Base-by-base conservation (phyloP, 2,113 vertebrate species). In the Platichthys flesus region DNA sequence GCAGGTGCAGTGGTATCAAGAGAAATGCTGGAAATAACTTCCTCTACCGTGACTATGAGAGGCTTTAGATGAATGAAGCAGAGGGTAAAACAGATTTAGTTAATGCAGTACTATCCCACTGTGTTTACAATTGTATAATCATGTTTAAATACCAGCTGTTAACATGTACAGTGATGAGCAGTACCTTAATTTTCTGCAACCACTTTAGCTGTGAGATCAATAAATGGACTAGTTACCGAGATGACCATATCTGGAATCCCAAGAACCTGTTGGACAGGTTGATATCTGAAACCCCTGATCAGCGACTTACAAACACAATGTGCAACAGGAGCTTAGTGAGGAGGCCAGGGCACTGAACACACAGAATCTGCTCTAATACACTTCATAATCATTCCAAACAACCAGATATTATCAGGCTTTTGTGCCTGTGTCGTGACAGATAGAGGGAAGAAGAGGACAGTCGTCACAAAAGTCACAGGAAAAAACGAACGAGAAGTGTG, bases 21-120 rank as follows among this genome's bases (percentile, higher is more conserved):
- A 61, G 71, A 66, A 68, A 70, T 56, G n/a, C 23, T 47, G 35
- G 16, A 84, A 62, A 71, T 62, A 51, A 58, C 40, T 62, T 55
- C 12, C 2, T 26, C 7, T n/a, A 3, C 10, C 10, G 5, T 45
- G 65, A 65, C 9, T 31, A n/a, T 21, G 3, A n/a, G 47, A 37
- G 28, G 59, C 24, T 71, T 47, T 47, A 20, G 35, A 60, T 42
- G 18, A 73, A 67, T 16, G 28, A 49, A 49, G 10, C 4, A 24
- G 21, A 14, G 0, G 13, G 13, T 47, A 63, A 63, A 57, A 10
- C 5, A 56, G 15, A 31, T 7, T 7, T 7, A 31, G 31, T 31
- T 24, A 18, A 10, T 51, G 9, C 21, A 40, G 18, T 68, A 26
- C 15, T 45, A 28, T 26, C n/a, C 10, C 10, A 49, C 15, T 65